Base-by-base conservation (phyloP, 2,888 invertebrate species). In the Zelleria hepariella region DNA sequence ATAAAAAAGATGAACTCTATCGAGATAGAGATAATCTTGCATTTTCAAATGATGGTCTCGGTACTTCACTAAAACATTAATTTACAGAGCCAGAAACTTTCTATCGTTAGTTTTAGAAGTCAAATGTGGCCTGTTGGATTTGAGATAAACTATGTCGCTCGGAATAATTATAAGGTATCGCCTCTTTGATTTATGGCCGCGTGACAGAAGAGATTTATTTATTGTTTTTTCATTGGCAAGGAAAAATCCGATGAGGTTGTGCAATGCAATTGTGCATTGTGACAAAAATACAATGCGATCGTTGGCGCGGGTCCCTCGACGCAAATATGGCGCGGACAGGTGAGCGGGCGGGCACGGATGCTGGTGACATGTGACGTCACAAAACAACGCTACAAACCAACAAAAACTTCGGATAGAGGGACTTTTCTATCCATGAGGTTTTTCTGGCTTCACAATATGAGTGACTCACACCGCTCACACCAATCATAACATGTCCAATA, bases 241-340 rank as follows among this genome's bases (percentile, higher is more conserved):
- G 70, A 69, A 72, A 70, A 71, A 76, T 74, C 75, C 75, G 68
- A 73, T 77, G 78, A 75, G 66, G 63, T 71, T 64, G 69, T 32
- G 32, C 32, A 20, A 7, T 32, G 32, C 32, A 20, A 7, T 49
- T 20, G 49, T 18, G 49, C 18, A 49, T 20, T 65, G 64, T 64
- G 65, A 64, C 70, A 65, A 67, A 57, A 57, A 72, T 24, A 80
- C 77, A 82, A 80, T 78, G 73, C 73, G 77, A 78, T 76, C 75
- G 78, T 79, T 81, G 69, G 62, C 71, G 68, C 77, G 78, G 25
- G 52, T 5, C 25, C 25, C 26, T 53, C 65, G 61, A 77, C 65
- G 78, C 77, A 73, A 70, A 78, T 32, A 73, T 78, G 77, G 72
- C 68, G 59, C 27, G 55, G 60, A 60, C 60, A 60, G 60, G 56